phyloP scores from a whole-genome alignment of 2,113 vertebrate genomes.

The Peromyscus leucopus region DNA sequence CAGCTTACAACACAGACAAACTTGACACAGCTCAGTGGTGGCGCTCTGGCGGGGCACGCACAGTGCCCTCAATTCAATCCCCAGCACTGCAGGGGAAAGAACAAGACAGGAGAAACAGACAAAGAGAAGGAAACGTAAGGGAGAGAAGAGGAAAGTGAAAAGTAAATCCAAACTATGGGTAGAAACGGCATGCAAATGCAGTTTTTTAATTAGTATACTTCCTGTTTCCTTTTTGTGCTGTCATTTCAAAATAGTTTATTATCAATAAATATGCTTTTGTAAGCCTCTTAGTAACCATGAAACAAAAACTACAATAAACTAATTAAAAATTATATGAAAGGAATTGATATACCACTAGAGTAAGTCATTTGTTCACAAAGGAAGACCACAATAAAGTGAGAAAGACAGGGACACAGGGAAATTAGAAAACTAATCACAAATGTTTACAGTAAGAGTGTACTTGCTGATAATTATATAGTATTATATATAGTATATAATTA shows the following conservation, averaged over 20 bases:
- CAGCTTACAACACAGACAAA: background rate
- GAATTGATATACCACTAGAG: background rate
- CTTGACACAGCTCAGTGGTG: background rate
- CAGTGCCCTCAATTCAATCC: background rate
- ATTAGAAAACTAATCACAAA: too few relatives aligned
- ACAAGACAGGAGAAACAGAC: background rate
- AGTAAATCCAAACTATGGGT: background rate
- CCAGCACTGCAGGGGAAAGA: background rate
- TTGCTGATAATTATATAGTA: background rate
- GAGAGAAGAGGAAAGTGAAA: background rate
- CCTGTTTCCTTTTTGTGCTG: background rate
- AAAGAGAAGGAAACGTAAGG: too few relatives aligned
- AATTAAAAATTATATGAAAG: background rate
- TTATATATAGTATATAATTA: background rate
- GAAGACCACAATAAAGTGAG: background rate
- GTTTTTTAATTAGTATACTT: background rate
- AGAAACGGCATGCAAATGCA: background rate
- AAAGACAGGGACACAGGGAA: too few relatives aligned
- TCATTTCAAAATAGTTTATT: background rate
- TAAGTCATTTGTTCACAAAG: background rate
- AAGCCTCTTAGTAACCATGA: background rate
- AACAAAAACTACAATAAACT: background rate
- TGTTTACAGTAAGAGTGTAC: too few relatives aligned
- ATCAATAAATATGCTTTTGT: background rate
- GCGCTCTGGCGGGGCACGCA: background rate